phyloP scores from a whole-genome alignment of 2,113 vertebrate genomes.

The Siniperca chuatsi region DNA sequence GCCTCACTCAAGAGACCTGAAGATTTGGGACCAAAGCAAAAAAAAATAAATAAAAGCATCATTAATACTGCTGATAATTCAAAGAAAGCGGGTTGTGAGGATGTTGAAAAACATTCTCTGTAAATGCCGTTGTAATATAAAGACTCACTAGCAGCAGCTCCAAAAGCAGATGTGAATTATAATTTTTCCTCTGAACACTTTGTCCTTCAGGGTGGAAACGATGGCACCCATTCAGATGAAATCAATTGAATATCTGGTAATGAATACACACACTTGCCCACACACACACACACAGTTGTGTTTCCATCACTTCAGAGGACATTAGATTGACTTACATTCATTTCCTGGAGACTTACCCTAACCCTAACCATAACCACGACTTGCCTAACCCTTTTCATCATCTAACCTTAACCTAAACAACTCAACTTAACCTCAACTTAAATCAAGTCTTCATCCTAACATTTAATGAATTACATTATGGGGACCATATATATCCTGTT shows the following conservation, averaged over 20 bases:
- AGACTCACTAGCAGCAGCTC: slow-evolving; percentile 12
- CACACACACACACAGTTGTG: neutral
- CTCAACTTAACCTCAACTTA: no score
- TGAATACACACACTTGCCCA: neutral
- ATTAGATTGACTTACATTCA: no score
- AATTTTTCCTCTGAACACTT: slow-evolving; percentile 6
- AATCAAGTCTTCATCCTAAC: no score
- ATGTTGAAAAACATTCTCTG: slow-evolving; percentile 6
- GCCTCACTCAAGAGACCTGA: slow-evolving; percentile 64
- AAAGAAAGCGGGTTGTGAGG: slow-evolving; percentile 34
- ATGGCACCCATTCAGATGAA: slow-evolving; percentile 29
- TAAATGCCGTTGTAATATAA: slow-evolving; percentile 14
- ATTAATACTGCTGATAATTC: slow-evolving; percentile 62
- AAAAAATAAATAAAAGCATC: neutral
- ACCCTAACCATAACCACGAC: no score
- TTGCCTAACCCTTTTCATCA: no score
- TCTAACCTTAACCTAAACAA: no score
- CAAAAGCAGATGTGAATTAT: slow-evolving; percentile 20
- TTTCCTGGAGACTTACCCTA: no score
- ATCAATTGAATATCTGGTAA: slow-evolving; percentile 17
- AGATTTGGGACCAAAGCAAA: slow-evolving; percentile 47
- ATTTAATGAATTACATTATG: no score
- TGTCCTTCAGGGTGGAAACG: slow-evolving; percentile 30
- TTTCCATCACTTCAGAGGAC: no score
- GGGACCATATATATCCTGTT: no score